phyloP scores from a whole-genome alignment of 2,113 vertebrate species.

The Procavia capensis region DNA sequence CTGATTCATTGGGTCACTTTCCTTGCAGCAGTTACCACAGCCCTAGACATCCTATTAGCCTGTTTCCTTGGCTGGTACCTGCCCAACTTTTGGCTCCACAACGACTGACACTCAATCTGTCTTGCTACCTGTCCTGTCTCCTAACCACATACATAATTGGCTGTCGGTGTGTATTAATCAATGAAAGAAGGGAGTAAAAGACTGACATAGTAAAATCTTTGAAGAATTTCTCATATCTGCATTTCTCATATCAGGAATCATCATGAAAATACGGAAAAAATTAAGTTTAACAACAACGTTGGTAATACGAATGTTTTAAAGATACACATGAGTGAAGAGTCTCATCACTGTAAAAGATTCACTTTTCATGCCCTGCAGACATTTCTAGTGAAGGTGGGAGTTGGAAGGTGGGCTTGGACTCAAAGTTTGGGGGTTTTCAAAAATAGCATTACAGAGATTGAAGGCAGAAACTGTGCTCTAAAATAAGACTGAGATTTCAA shows the following conservation, averaged over 20 bases:
- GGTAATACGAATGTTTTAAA: neutral
- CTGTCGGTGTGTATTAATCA: neutral
- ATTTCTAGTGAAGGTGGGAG: neutral
- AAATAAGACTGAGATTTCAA: neutral
- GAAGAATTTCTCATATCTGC: neutral
- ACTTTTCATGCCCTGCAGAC: neutral
- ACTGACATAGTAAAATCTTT: neutral
- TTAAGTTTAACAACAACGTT: neutral
- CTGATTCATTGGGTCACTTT: neutral
- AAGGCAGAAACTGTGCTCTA: neutral
- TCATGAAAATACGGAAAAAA: neutral
- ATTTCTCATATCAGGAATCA: neutral
- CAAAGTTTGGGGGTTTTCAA: neutral
- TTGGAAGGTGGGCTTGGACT: neutral
- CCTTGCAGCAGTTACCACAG: neutral
- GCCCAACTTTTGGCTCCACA: neutral
- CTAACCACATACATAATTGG: neutral
- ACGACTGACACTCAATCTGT: rapidly evolving
- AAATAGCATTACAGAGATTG: neutral
- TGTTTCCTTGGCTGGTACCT: neutral
- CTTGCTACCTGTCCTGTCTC: neutral
- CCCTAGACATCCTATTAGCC: neutral
- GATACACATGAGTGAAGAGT: neutral
- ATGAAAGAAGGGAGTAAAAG: neutral
- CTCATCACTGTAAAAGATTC: neutral